Conservation (phyloP, 2,888 invertebrate species). For the Aromia moschata region DNA sequence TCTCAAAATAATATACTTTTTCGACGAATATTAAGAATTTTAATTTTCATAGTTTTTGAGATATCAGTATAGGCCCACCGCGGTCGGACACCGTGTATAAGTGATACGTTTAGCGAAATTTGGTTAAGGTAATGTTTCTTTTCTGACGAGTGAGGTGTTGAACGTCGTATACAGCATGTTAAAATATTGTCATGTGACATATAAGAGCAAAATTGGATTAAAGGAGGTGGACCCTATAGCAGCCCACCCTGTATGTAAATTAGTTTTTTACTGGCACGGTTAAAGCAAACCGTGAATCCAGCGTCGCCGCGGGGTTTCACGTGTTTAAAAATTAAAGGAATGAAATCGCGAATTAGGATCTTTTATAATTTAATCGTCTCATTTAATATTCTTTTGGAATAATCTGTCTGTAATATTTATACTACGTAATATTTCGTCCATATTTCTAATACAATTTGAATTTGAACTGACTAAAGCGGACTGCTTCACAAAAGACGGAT, state of each 20-base stretch:
- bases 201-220: neutral
- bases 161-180: too few relatives aligned
- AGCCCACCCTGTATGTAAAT: slow-evolving; percentile 20
- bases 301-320: slow-evolving; percentile 23
- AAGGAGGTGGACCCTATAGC: neutral
- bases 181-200: neutral
- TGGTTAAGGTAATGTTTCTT: too few relatives aligned
- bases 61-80: too few relatives aligned
- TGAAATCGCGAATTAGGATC: slow-evolving; percentile 23
- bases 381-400: slow-evolving; percentile 4
- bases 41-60: too few relatives aligned
- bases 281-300: slow-evolving; percentile 13
- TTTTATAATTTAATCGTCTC: slow-evolving; percentile 11
- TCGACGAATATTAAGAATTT: too few relatives aligned
- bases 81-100: too few relatives aligned
- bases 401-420: neutral
- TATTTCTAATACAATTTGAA: too few relatives aligned
- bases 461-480: too few relatives aligned
- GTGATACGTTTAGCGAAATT: too few relatives aligned
- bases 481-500: too few relatives aligned
- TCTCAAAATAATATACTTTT: too few relatives aligned
- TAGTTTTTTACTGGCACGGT: slow-evolving; percentile 12
- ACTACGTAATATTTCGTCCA: neutral
- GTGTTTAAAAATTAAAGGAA: slow-evolving; percentile 17
- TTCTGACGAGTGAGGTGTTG: too few relatives aligned